Base-by-base conservation (phyloP, 2,888 invertebrate genomes). In the Micropterix aruncella region DNA sequence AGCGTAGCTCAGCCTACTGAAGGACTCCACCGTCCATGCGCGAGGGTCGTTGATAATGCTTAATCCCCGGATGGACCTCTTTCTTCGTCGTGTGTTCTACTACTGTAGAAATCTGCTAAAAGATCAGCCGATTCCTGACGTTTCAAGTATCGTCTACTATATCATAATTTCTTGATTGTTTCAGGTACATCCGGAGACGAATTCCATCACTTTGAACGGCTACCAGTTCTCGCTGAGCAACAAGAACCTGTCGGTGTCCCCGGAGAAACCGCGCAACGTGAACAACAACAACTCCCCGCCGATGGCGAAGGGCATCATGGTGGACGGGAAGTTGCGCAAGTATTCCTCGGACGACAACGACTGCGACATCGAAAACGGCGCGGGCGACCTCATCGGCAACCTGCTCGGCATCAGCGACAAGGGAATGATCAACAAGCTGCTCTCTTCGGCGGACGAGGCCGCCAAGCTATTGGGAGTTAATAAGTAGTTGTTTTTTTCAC, bases 391-490 rank as follows among this genome's bases (percentile, higher is more conserved):
- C 46, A 90, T 94, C 53, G 90, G 91, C 7, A 91, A 92, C 62
- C 73, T 94, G 1, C 68, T 94, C 15, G 93, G 92, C 0, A 88
- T 94, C 48, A 80, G 85, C 38, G 91, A 90, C 60, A 80, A 83
- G 52, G 83, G 84, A 14, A 79, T 88, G 48, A 83, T 94, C 44
- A 92, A 93, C 57, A 83, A 84, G 62, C 76, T 87, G 50, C 74
- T 93, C 19, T 77, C 83, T 2, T 86, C 88, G 18, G 79, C 84
- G 1, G 81, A 89, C 19, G 89, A 89, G 59, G 92, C 92, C 17
- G 92, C 92, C 1, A 87, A 89, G 59, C 75, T 92, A 50, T 69
- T 93, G 17, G 86, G 93, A 17, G 85, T 92, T 43, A 83, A 87
- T 49, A 83, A 80, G 70, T 70, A 38, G 38, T n/a, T n/a, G n/a